A percentile compares a stretch with the other conserved stretches of the same genome.
phyloP scores from a whole-genome alignment of 2,113 vertebrate genomes.

The Pan troglodytes region DNA sequence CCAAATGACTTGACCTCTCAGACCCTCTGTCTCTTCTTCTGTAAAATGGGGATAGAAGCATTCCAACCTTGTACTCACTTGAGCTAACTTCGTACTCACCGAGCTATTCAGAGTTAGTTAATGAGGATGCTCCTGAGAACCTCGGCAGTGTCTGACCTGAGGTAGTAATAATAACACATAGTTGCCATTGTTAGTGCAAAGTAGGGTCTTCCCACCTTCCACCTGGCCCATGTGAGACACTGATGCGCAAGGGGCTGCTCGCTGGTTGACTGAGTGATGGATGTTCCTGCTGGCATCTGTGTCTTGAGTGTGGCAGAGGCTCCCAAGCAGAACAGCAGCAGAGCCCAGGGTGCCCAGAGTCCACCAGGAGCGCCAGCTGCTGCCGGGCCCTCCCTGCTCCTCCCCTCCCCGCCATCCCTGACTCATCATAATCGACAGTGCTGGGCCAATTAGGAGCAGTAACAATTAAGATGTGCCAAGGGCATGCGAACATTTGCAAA shows the following conservation, averaged over 20 bases:
- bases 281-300: not conserved
- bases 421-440: not conserved
- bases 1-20: not conserved
- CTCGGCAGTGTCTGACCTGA: not conserved
- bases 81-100: not conserved
- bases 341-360: not conserved
- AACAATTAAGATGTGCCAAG: not conserved
- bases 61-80: not conserved
- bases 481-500: constrained; percentile 27
- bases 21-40: not conserved
- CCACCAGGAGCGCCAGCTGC: not conserved
- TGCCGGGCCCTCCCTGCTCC: fast-evolving
- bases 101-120: not conserved
- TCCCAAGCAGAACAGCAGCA: not conserved
- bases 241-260: not conserved
- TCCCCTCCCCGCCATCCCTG: not conserved
- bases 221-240: not conserved
- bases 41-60: fast-evolving
- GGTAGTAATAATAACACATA: not conserved
- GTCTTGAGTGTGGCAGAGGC: not conserved
- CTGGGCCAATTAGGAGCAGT: constrained; percentile 26
- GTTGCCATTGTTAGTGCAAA: not conserved
- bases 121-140: not conserved
- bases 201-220: not conserved
- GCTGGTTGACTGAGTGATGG: not conserved